These are phyloP conservation scores for Xyrauchen texanus DNA, from an alignment of 2,113 vertebrate species.

Conservation along the genomic window DNA sequence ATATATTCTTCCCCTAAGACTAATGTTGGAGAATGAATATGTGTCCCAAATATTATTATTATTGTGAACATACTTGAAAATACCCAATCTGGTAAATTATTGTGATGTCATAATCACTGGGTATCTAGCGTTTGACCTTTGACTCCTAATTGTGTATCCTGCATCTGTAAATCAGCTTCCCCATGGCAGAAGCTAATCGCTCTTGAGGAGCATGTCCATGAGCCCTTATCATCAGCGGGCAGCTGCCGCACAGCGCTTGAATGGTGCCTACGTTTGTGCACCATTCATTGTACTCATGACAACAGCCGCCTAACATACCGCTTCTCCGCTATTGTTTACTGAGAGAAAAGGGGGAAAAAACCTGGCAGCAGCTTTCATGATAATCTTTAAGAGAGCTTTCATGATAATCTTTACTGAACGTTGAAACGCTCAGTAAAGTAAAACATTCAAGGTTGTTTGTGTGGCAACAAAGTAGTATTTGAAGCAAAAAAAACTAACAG, in stretches of 20 bases:
- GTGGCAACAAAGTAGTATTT: neutral
- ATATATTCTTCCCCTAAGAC: neutral
- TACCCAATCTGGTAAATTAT: too few species aligned
- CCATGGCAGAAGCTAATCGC: conserved; percentile 55
- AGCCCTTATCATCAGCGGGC: conserved; percentile 74
- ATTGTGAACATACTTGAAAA: too few species aligned
- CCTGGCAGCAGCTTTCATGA: conserved; percentile 20
- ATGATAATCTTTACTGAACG: too few species aligned
- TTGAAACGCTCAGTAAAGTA: neutral
- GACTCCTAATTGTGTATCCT: conserved; percentile 53
- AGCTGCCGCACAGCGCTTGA: conserved; percentile 67
- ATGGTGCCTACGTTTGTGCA: conserved; percentile 18
- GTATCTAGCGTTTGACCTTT: conserved; percentile 49
- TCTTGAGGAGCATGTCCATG: conserved; percentile 60
- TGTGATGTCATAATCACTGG: neutral
- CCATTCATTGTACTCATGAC: conserved; percentile 25
- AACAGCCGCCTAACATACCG: neutral
- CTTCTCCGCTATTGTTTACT: conserved; percentile 42
- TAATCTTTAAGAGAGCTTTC: conserved; percentile 7
- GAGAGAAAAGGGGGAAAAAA: neutral
- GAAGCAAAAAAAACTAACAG: conserved; percentile 2
- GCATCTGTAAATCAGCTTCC: conserved; percentile 54
- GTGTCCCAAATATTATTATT: too few species aligned
- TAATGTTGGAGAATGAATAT: too few species aligned
- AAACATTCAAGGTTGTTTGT: conserved; percentile 15